Evolutionary conservation across 1,140 invertebrate species (phyloP), one percentile per base, ranked within the genome.

Genomic region (Drosophila mayri): DNA sequence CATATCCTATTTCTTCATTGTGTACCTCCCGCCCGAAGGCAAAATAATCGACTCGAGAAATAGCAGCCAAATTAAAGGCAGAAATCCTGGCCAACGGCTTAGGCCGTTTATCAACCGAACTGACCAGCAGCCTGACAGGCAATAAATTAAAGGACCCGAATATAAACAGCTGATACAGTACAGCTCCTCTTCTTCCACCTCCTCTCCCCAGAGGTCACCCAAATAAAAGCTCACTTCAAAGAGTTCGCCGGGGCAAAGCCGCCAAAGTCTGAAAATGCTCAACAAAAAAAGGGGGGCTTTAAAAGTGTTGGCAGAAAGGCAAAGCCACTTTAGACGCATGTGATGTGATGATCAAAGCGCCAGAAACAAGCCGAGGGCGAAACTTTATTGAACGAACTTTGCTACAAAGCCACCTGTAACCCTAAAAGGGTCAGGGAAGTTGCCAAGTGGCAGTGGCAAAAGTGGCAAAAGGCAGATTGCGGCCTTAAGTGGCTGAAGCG

Each of bases 81-180:
- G 35, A 50, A 57, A 52, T 70, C 25, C 43, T 65, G 38, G 46
- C 41, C 74, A 59, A 25, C 20, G 35, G 35, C 58, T 77, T 70
- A 66, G 71, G 60, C 83, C 75, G 59, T 86, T 78, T 83, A 76
- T 83, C 84, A 87, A 83, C 47, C 38, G 60, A 49, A 67, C 65
- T 63, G 62, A 86, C 74, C 54, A 59, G 46, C 50, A 40, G 49
- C 32, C 46, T 43, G 71, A 76, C 76, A 88, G 74, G 71, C 79
- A 79, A 87, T 86, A 87, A 82, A 79, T 79, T 86, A 65, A 70
- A 41, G 47, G n/a, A 57, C 49, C 74, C 43, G 63, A 43, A 61
- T 64, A 68, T 41, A 72, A 55, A 55, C 62, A 66, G 65, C 46
- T 57, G 52, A 72, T 58, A 41, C 57, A 72, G 55, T 38, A 32